A percentile compares a stretch with the other conserved stretches of the same genome.
Conservation (phyloP, 2,113 vertebrate species). For the Rattus norvegicus region GRCr8 NC_086020.1:235492001-235492500, state of each 20-base stretch:
- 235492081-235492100: background rate
- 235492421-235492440: background rate
- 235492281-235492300: background rate
- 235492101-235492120: background rate
- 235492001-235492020: background rate
- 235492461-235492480: slow-evolving; percentile 65
- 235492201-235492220: background rate
- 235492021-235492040: background rate
- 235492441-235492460: slow-evolving; percentile 44
- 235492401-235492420: background rate
- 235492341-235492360: background rate
- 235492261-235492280: background rate
- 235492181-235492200: slow-evolving; percentile 45
- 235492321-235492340: background rate
- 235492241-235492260: background rate
- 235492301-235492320: slow-evolving; percentile 44
- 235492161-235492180: background rate
- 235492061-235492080: background rate
- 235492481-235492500: slow-evolving; percentile 76
- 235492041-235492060: background rate
- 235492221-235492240: slow-evolving; percentile 31
- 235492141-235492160: background rate
- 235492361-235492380: background rate
- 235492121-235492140: background rate
- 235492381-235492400: background rate